Percentiles rank a stretch among this genome's conserved stretches.
Evolutionary conservation across 2,113 vertebrate species (phyloP).

Genomic region (Holacanthus passer): DNA sequence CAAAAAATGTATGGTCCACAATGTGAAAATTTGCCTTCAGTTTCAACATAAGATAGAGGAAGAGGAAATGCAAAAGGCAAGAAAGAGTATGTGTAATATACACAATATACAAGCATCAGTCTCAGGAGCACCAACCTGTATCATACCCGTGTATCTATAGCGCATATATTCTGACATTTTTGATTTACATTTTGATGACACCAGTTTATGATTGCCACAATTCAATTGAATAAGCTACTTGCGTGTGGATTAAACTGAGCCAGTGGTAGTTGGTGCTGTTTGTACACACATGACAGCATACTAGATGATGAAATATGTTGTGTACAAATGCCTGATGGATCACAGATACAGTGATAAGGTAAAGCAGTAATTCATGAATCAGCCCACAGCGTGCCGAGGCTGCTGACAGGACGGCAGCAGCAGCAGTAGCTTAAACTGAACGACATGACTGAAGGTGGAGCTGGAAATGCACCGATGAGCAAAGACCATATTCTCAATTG

Average conservation of each 20-base stretch:
- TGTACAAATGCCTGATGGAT: not conserved
- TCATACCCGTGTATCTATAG: no score
- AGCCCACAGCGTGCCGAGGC: not conserved
- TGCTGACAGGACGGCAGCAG: not conserved
- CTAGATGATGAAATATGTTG: not conserved
- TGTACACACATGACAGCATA: not conserved
- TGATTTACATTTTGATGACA: not conserved
- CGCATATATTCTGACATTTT: not conserved
- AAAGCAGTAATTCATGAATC: slow-evolving; percentile 20
- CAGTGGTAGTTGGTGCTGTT: not conserved
- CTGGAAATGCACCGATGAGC: not conserved
- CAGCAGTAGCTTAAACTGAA: not conserved
- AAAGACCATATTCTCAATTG: no score
- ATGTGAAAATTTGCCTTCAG: no score
- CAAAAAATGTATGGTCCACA: no score
- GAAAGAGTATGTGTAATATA: no score
- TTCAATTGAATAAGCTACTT: no score
- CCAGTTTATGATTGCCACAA: no score
- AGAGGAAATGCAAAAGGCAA: no score
- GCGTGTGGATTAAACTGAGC: not conserved
- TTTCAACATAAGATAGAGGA: no score
- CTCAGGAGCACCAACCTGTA: no score
- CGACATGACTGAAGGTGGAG: not conserved
- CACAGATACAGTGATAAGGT: not conserved
- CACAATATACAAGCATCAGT: no score